Evolutionary conservation across 1,140 invertebrate genomes (phyloP).

Genomic region (Zaprionus capensis): DNA sequence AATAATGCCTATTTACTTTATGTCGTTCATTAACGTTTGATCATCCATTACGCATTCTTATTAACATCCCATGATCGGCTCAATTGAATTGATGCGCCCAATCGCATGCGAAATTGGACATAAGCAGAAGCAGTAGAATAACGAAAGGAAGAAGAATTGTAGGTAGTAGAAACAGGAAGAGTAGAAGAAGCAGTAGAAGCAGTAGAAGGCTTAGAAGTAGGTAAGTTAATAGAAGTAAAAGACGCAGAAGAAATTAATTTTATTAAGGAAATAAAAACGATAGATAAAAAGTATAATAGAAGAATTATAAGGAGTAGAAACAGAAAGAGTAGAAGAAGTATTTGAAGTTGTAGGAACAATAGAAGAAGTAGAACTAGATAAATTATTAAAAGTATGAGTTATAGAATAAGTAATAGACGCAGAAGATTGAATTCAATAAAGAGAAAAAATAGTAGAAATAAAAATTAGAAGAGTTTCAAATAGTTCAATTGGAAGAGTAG

Average conservation of each 20-base stretch:
- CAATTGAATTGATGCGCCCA: conserved; percentile 2
- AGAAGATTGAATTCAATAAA: too few relatives aligned
- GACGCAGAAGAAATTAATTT: too few relatives aligned
- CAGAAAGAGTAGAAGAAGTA: neutral
- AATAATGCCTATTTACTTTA: conserved; percentile 9
- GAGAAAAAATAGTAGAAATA: neutral
- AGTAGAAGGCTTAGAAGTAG: too few relatives aligned
- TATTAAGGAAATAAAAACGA: too few relatives aligned
- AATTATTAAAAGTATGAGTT: too few relatives aligned
- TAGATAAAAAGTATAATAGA: neutral
- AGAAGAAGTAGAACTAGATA: too few relatives aligned
- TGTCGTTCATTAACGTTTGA: conserved; percentile 5
- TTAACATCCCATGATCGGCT: conserved; percentile 5
- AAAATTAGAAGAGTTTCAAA: neutral
- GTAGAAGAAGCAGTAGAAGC: neutral
- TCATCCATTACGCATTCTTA: neutral
- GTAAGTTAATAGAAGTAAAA: too few relatives aligned
- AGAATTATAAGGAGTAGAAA: neutral
- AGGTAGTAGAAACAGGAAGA: neutral
- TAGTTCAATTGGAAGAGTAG: neutral
- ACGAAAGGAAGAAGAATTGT: neutral
- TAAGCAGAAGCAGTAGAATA: neutral
- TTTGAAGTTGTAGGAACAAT: too few relatives aligned
- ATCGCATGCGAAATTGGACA: neutral
- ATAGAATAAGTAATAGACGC: too few relatives aligned